Evolutionary conservation across 2,888 invertebrate species (phyloP), one percentile per base, ranked within the genome.

Genomic region (Apoderus coryli): DNA sequence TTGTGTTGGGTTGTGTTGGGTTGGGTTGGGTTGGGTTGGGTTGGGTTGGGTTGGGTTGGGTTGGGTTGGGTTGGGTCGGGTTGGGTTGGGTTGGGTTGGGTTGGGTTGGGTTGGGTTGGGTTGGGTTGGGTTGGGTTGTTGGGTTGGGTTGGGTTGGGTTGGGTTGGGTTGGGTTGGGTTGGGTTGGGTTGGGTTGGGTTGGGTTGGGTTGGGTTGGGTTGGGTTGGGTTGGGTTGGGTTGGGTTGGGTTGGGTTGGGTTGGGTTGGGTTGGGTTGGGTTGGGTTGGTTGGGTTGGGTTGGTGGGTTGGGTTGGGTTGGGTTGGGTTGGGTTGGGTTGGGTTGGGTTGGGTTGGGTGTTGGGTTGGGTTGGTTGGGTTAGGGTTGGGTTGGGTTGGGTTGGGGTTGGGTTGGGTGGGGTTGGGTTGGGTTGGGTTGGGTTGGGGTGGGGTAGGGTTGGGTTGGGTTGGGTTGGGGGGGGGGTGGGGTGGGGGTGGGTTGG

Each of bases 401-500:
- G n/a, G n/a, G n/a, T n/a, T n/a, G n/a, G n/a, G n/a, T n/a, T n/a
- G n/a, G n/a, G n/a, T n/a, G n/a, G n/a, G n/a, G n/a, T n/a, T n/a
- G n/a, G n/a, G n/a, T n/a, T n/a, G n/a, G n/a, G n/a, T n/a, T n/a
- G n/a, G n/a, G n/a, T n/a, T n/a, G n/a, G n/a, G n/a, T n/a, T n/a
- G n/a, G n/a, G n/a, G n/a, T n/a, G n/a, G 27, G 36, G 34, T 36
- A 35, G 27, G 36, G 34, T 36, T 38, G 29, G 36, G 33, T 38
- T 38, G 29, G 38, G 31, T 37, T 35, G 32, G 33, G 34, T 36
- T 36, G 31, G n/a, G n/a, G n/a, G n/a, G n/a, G n/a, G n/a, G n/a
- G n/a, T n/a, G n/a, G n/a, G 36, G 34, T 36, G 35, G 31, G 36
- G 34, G 35, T 36, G 31, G 36, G 34, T 36, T 36, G 31, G 34